These are phyloP conservation scores for Phycodurus eques DNA, from an alignment of 2,113 vertebrate genomes.

Conservation along the genomic window DNA sequence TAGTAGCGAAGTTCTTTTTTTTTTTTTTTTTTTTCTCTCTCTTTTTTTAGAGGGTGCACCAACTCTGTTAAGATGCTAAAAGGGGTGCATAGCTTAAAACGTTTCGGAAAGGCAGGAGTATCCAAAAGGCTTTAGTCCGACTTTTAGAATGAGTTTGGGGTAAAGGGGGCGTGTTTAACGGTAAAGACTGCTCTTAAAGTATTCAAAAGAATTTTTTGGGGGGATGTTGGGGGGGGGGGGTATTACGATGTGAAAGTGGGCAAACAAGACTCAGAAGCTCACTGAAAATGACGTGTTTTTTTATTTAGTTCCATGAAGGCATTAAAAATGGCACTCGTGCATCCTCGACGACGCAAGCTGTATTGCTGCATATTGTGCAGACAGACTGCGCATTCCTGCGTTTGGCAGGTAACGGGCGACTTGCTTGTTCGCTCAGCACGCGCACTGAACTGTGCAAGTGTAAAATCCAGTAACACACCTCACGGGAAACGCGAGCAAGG, in stretches of 20 bases:
- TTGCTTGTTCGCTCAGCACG: slow-evolving; percentile 35
- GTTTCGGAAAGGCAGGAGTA: no score
- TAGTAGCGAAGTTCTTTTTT: no score
- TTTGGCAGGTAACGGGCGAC: slow-evolving; percentile 25
- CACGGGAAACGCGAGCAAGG: slow-evolving; percentile 31
- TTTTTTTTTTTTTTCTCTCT: no score
- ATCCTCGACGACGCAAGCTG: slow-evolving; percentile 3
- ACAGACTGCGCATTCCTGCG: neutral
- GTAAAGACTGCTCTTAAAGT: no score
- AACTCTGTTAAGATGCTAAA: no score
- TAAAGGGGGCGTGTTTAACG: no score
- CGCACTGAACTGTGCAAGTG: slow-evolving; percentile 40
- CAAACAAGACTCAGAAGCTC: neutral
- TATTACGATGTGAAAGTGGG: neutral
- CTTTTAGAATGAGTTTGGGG: no score
- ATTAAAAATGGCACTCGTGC: slow-evolving; percentile 48
- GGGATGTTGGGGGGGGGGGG: no score
- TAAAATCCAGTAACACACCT: slow-evolving; percentile 44
- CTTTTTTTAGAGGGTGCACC: no score
- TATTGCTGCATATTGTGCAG: neutral
- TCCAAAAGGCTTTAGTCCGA: no score
- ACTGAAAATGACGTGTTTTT: slow-evolving; percentile 36
- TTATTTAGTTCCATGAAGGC: slow-evolving; percentile 55
- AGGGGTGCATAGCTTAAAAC: no score
- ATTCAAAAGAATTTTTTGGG: neutral